Percentiles rank a stretch among this genome's conserved stretches.
These are phyloP conservation scores for Muraenolepis orangiensis DNA, from an alignment of 2,797 vertebrate species.

Conservation along the genomic window DNA sequence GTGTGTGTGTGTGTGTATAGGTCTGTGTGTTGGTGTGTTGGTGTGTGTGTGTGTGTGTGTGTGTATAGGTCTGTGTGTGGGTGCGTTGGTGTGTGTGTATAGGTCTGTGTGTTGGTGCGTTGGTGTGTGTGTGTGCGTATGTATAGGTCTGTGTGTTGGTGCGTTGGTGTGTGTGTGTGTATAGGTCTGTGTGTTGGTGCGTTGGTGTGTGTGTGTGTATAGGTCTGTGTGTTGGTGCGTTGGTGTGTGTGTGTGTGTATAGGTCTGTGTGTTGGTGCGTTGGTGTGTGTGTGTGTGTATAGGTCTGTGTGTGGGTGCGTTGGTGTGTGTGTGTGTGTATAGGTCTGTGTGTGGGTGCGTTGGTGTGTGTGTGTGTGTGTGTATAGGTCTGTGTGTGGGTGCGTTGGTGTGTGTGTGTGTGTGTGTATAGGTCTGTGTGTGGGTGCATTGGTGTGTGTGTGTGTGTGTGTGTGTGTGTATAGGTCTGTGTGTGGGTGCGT, in stretches of 20 bases:
- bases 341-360: slow-evolving; percentile 19
- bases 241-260: slow-evolving; percentile 30
- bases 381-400: neutral
- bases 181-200: slow-evolving; percentile 18
- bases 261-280: slow-evolving; percentile 16
- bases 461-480: slow-evolving; percentile 19
- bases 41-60: no score
- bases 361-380: slow-evolving; percentile 1
- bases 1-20: no score
- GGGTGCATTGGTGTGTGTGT: slow-evolving; percentile 24
- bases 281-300: slow-evolving; percentile 28
- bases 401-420: slow-evolving; percentile 19
- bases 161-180: no score
- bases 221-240: no score
- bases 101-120: slow-evolving; percentile 18
- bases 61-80: no score
- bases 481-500: no score
- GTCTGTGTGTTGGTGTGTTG: no score
- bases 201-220: no score
- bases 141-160: slow-evolving; percentile 4
- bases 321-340: slow-evolving; percentile 24
- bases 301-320: slow-evolving; percentile 18
- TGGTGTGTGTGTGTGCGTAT: no score
- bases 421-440: slow-evolving; percentile 15
- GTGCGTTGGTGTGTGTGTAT: neutral